Percentiles rank a stretch among this genome's conserved stretches.
These are phyloP conservation scores for Caenorhabditis zanzibari DNA, from an alignment of 2,888 invertebrate species.

Conservation along the genomic window DNA sequence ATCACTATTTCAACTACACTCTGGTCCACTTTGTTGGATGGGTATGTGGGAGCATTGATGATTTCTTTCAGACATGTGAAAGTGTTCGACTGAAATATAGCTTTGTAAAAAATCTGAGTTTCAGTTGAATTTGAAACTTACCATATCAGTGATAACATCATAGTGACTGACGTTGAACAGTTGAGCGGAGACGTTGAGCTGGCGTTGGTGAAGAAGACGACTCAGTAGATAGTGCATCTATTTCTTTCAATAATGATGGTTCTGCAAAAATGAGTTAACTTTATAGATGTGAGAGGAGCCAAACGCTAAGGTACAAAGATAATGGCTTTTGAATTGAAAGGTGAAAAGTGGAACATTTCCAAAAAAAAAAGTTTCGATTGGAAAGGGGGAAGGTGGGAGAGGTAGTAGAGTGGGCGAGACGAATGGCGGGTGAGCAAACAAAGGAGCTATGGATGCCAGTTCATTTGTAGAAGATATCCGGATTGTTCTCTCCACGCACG, in stretches of 20 bases:
- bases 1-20: conserved; percentile 96
- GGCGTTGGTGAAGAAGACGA: conserved; percentile 92
- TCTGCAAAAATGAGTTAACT: not conserved
- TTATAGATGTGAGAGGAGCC: not conserved
- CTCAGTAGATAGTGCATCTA: conserved; percentile 93
- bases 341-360: conserved; percentile 20
- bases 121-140: conserved; percentile 39
- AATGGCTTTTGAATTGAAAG: not conserved
- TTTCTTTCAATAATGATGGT: not conserved
- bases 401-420: too few relatives aligned
- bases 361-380: conserved; percentile 22
- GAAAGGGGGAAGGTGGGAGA: conserved; percentile 14
- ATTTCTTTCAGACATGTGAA: conserved; percentile 88
- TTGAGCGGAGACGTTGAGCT: conserved; percentile 93
- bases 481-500: conserved; percentile 24
- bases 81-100: conserved; percentile 87
- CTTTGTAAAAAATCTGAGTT: too few relatives aligned
- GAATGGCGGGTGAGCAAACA: conserved; percentile 30
- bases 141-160: conserved; percentile 88
- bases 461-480: conserved; percentile 34
- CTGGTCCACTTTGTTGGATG: conserved; percentile 88
- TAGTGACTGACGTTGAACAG: conserved; percentile 92
- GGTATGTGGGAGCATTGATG: conserved; percentile 90
- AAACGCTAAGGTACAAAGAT: conserved; percentile 11
- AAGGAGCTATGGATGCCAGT: conserved; percentile 1